Conservation (phyloP, 2,113 vertebrate genomes). For the Micronycteris hirsuta region DNA sequence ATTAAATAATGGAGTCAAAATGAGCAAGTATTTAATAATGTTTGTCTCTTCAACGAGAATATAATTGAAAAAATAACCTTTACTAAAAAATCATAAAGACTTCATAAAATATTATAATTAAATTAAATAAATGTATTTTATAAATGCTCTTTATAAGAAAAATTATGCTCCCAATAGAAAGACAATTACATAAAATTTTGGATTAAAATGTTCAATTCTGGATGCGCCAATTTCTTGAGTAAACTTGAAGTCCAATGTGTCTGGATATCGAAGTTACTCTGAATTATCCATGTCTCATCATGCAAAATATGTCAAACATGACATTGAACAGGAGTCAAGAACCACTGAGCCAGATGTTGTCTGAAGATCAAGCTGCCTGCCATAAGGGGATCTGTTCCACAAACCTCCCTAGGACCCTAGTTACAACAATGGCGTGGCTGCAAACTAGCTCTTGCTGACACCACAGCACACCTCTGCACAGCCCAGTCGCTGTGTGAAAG, state of each 20-base stretch:
- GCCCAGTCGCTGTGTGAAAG: neutral
- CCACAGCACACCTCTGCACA: neutral
- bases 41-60: slow-evolving; percentile 16
- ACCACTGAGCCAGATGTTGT: neutral
- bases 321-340: slow-evolving; percentile 29
- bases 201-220: neutral
- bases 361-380: neutral
- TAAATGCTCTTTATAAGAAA: neutral
- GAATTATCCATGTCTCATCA: slow-evolving; percentile 32
- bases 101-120: neutral
- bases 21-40: neutral
- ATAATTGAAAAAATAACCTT: neutral
- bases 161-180: neutral
- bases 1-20: neutral
- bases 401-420: neutral
- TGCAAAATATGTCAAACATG: slow-evolving; percentile 31
- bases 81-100: neutral
- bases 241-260: neutral
- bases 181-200: neutral
- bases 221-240: neutral
- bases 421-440: neutral
- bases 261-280: neutral
- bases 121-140: neutral
- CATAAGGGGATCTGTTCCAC: neutral
- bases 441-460: neutral